phyloP scores from a whole-genome alignment of 2,888 invertebrate species.

The Himalopsyche kuldschensis region DNA sequence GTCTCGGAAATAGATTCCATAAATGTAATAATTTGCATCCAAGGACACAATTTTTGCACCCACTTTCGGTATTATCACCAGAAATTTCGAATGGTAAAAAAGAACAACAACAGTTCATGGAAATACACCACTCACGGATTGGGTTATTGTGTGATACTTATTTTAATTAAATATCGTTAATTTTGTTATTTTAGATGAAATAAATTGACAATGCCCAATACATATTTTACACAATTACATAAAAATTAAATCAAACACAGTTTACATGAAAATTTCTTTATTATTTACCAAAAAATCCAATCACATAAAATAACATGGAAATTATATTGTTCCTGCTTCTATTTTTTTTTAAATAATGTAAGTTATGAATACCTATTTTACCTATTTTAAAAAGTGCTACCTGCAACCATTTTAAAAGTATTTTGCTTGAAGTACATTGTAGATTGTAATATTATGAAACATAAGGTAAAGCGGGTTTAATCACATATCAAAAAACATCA shows the following conservation, averaged over 20 bases:
- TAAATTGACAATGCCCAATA: too few species aligned
- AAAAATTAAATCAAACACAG: slow-evolving; percentile 1
- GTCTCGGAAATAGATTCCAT: too few species aligned
- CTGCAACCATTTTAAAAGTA: slow-evolving; percentile 22
- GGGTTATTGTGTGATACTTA: too few species aligned
- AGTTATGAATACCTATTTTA: not conserved
- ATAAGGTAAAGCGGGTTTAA: not conserved
- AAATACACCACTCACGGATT: too few species aligned
- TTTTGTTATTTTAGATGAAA: too few species aligned
- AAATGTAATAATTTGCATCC: too few species aligned
- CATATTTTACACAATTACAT: too few species aligned
- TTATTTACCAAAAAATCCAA: slow-evolving; percentile 9
- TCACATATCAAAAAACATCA: not conserved
- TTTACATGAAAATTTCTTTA: slow-evolving; percentile 15
- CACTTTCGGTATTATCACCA: too few species aligned
- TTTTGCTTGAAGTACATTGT: slow-evolving; percentile 6
- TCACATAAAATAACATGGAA: not conserved
- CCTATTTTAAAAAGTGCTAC: slow-evolving; percentile 21
- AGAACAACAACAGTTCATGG: too few species aligned
- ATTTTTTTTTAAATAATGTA: not conserved
- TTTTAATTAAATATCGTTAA: too few species aligned
- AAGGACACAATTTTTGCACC: too few species aligned
- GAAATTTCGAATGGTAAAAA: too few species aligned
- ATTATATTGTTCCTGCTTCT: not conserved
- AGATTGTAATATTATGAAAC: not conserved